phyloP scores from a whole-genome alignment of 2,888 invertebrate species.

The Zonitis immaculata region DNA sequence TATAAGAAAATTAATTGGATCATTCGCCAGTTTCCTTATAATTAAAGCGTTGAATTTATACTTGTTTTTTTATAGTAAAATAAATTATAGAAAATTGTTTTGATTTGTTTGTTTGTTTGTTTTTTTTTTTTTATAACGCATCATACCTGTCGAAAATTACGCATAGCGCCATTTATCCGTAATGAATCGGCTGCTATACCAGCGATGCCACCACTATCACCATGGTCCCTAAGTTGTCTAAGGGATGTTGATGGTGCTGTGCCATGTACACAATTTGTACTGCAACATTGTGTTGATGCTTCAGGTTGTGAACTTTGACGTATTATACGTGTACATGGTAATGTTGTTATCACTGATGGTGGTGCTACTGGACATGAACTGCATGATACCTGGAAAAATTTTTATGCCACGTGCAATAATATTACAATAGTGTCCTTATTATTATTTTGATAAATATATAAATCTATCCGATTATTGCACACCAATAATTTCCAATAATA shows the following conservation, averaged over 20 bases:
- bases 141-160: slow-evolving; percentile 90
- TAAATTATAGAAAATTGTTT: no score
- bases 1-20: no score
- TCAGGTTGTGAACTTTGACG: slow-evolving; percentile 86
- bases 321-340: slow-evolving; percentile 71
- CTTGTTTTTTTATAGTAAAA: no score
- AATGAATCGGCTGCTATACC: slow-evolving; percentile 95
- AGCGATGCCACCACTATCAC: slow-evolving; percentile 81
- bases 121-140: slow-evolving; percentile 21
- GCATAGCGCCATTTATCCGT: slow-evolving; percentile 93
- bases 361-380: slow-evolving; percentile 64
- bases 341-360: slow-evolving; percentile 67
- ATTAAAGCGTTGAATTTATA: no score
- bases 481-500: neutral
- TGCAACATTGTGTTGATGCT: slow-evolving; percentile 59
- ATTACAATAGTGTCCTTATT: neutral
- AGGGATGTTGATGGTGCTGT: slow-evolving; percentile 79
- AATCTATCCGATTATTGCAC: neutral
- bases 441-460: no score
- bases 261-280: slow-evolving; percentile 61
- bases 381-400: slow-evolving; percentile 47
- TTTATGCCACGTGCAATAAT: slow-evolving; percentile 32
- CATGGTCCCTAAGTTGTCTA: slow-evolving; percentile 67
- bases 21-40: no score
- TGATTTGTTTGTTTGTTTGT: neutral